Evolutionary conservation across 35 echinoderm and acorn worm genomes (phyloP), one percentile per base, ranked within the genome.

Genomic region (Amphiura filiformis): DNA sequence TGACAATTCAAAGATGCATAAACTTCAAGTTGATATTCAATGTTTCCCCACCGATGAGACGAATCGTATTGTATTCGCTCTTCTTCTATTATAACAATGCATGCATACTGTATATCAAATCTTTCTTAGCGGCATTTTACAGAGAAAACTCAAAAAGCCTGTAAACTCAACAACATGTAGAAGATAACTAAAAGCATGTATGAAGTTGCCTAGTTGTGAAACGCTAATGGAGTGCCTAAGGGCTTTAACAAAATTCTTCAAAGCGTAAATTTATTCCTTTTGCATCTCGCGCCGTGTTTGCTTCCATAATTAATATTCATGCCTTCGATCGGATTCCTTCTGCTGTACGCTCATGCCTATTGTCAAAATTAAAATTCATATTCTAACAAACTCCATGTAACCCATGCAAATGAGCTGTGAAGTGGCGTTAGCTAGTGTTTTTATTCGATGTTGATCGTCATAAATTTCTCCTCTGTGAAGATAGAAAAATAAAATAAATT

Each of bases 221-320:
- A n/a, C 61, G 61, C 28, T 70, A 70, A 70, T 70, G 61, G 61
- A 70, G 28, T 70, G 61, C 61, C 61, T 18, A 23, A n/a, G 61
- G 61, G 61, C 28, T 47, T 47, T 17, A 47, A 47, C 41, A 30
- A 70, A 30, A 70, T 15, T 70, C 61, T 70, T 70, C 61, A 70
- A 70, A 70, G 61, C 61, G 61, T 70, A 70, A 70, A 70, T 70
- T 70, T 70, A 70, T 70, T 70, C 61, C 28, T 70, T 70, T 70
- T 70, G 61, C 61, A 70, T 70, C 61, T 70, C 61, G 2, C 61
- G 61, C 61, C 7, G 61, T 70, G 28, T 70, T 70, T 70, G 61
- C 61, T 70, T 70, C 61, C 61, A 70, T 30, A 70, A 70, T 70
- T 70, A 70, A 70, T 70, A 70, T 70, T 70, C 61, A 70, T 70